Base-by-base conservation (phyloP, 1,140 invertebrate genomes). In the Ips typographus region DNA sequence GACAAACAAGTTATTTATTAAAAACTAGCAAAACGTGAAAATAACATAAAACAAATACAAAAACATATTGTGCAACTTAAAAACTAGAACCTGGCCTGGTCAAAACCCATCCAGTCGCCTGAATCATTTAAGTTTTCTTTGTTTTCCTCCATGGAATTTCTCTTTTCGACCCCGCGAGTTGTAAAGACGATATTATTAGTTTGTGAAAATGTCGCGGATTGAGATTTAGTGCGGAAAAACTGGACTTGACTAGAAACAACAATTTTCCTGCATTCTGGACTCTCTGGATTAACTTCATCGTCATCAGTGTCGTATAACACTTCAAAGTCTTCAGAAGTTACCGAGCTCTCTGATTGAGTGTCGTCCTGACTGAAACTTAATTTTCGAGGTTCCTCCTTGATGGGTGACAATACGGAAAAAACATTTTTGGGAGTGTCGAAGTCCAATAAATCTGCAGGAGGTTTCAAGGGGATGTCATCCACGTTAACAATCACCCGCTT, bases 41-140 rank as follows among this genome's bases (percentile, higher is more conserved):
- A 38, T 63, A 73, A 69, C 47, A 62, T 56, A 71, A 39, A 71
- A 57, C 7, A 5, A 55, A 69, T 1, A 52, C 58, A 44, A 22
- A 53, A 51, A 60, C 8, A n/a, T 53, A 58, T 22, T 22, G 59
- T 37, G 43, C 4, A 66, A 59, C 41, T 37, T 62, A 59, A 60
- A 70, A 62, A 60, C 76, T 73, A 79, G 74, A 79, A 79, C 69
- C 75, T 78, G n/a, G 77, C 76, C 8, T 43, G 56, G 59, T 80
- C 76, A 65, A 73, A 80, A 68, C 77, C 77, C 76, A 78, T 76
- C 77, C 79, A 80, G 71, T 77, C 74, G 58, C 79, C 79, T 62
- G 77, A 76, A 72, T 74, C 64, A 57, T 75, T 7, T 8, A 52
- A 38, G 57, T 73, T 71, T 65, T 75, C 74, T 55, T 70, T 72